A percentile compares a stretch with the other conserved stretches of the same genome.
Evolutionary conservation across 2,888 invertebrate species (phyloP).

Genomic region (Raillietiella orientalis): DNA sequence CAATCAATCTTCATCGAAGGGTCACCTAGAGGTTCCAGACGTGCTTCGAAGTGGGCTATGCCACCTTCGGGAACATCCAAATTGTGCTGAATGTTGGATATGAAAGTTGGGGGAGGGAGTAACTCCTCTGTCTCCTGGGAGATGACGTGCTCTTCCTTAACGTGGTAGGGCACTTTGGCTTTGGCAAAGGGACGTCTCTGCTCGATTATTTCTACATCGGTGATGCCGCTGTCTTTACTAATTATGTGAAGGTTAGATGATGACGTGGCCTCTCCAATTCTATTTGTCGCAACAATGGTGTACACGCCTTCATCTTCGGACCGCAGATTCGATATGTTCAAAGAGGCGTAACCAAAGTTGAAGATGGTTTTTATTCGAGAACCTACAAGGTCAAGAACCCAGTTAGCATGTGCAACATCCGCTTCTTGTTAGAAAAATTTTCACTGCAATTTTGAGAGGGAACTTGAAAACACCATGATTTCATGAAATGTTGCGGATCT

Average conservation of each 20-base stretch:
- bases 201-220: conserved; percentile 64
- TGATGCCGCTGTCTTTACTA: too few species aligned
- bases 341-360: conserved; percentile 96
- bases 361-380: conserved; percentile 88
- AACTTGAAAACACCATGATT: not conserved
- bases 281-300: conserved; percentile 63
- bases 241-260: too few species aligned
- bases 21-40: conserved; percentile 72
- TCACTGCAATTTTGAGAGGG: not conserved
- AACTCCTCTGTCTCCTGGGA: not conserved
- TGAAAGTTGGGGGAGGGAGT: too few species aligned
- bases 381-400: too few species aligned
- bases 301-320: conserved; percentile 91
- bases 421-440: not conserved
- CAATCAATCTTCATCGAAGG: conserved; percentile 64
- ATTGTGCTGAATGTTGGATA: too few species aligned
- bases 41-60: conserved; percentile 79
- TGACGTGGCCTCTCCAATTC: conserved; percentile 63
- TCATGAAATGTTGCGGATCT: too few species aligned
- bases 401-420: not conserved
- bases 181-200: conserved; percentile 68
- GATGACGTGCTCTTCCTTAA: conserved; percentile 16
- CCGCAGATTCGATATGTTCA: conserved; percentile 92
- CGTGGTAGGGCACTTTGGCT: too few species aligned
- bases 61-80: conserved; percentile 38